Conservation (phyloP, 1,140 invertebrate species). For the Euura saliciscinereae region DNA sequence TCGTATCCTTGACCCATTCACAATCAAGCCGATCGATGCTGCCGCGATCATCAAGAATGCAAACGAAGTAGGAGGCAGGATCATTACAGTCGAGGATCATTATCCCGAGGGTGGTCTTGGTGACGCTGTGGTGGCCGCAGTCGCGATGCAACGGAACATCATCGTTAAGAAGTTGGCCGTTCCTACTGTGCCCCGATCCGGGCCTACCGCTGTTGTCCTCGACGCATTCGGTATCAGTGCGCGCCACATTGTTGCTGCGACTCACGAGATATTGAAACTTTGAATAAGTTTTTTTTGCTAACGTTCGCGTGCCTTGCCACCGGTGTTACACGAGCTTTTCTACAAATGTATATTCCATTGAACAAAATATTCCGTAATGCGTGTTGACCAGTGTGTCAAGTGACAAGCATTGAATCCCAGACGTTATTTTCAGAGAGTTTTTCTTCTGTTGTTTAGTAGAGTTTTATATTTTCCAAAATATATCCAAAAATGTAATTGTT, state of each 20-base stretch:
- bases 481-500: too few relatives aligned
- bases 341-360: too few relatives aligned
- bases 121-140: slow-evolving; percentile 87
- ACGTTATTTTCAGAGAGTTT: too few relatives aligned
- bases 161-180: slow-evolving; percentile 88
- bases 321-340: too few relatives aligned
- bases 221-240: slow-evolving; percentile 90
- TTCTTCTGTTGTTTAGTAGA: too few relatives aligned
- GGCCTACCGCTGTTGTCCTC: slow-evolving; percentile 82
- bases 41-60: slow-evolving; percentile 80
- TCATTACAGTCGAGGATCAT: slow-evolving; percentile 97
- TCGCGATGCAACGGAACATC: slow-evolving; percentile 75
- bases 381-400: too few relatives aligned
- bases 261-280: slow-evolving; percentile 66
- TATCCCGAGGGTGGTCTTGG: slow-evolving; percentile 95
- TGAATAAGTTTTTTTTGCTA: slow-evolving; percentile 41
- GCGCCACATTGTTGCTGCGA: slow-evolving; percentile 77
- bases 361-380: too few relatives aligned
- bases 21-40: slow-evolving; percentile 93
- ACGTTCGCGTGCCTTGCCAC: not conserved
- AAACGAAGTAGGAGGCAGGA: slow-evolving; percentile 76
- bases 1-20: slow-evolving; percentile 92
- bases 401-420: too few relatives aligned
- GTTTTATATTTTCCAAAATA: too few relatives aligned
- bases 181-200: slow-evolving; percentile 87